Conservation (phyloP, 1,140 invertebrate genomes). For the Pemphigus obesinymphae region DNA sequence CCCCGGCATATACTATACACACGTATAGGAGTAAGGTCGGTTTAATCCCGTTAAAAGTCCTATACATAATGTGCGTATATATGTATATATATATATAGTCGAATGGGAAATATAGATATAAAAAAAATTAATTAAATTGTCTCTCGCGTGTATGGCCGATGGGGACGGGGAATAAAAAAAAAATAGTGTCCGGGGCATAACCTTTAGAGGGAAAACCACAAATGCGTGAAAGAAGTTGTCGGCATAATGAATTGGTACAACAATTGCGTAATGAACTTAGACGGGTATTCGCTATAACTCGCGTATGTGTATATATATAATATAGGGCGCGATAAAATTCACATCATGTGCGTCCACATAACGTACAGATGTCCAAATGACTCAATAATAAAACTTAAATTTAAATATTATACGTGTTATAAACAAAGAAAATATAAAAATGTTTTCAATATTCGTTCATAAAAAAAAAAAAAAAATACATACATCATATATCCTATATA, state of each 20-base stretch:
- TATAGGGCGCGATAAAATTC: not conserved
- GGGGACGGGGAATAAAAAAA: not conserved
- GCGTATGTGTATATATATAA: too few relatives aligned
- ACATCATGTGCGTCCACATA: too few relatives aligned
- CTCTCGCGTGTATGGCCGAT: not conserved
- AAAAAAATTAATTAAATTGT: constrained; percentile 35
- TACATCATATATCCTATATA: too few relatives aligned
- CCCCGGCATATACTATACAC: not conserved
- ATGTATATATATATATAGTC: too few relatives aligned
- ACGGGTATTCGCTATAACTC: not conserved
- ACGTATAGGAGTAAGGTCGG: not conserved
- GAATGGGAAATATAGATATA: not conserved
- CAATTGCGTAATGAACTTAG: not conserved
- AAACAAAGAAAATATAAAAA: too few relatives aligned
- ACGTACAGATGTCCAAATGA: too few relatives aligned
- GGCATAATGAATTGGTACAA: constrained; percentile 1
- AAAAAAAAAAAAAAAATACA: too few relatives aligned
- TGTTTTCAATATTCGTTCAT: too few relatives aligned
- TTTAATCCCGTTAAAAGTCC: constrained; percentile 28
- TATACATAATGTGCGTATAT: too few relatives aligned
- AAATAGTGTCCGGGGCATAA: not conserved
- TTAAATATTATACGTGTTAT: too few relatives aligned
- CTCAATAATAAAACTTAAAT: too few relatives aligned
- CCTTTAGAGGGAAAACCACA: not conserved
- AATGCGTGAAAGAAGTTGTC: not conserved